Evolutionary conservation across 2,113 vertebrate genomes (phyloP), one percentile per base, ranked within the genome.

Genomic region (Symphodus melops): DNA sequence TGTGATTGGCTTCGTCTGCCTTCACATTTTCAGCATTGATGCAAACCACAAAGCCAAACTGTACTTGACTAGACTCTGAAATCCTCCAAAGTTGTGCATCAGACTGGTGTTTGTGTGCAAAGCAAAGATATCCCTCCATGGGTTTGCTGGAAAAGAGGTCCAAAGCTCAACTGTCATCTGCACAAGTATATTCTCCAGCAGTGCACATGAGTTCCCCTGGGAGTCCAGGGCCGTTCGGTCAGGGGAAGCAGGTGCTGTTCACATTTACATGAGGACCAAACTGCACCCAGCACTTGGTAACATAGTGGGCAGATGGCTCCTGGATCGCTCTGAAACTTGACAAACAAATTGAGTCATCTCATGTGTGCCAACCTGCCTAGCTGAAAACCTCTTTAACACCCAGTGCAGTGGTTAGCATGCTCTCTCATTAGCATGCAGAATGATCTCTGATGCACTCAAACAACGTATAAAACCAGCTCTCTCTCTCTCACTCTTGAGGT

Each of bases 251-350:
- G 44, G 62, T 79, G 62, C 62, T 61, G 69, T 37, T 46, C 37
- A 25, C 23, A 39, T 69, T 42, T 69, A 21, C 61, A 76, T 68
- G 49, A 68, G 49, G 42, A 56, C 49, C 49, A 33, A 51, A 59
- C 41, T 39, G 36, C 41, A 25, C 28, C 68, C 51, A 13, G 42
- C 57, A 51, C 51, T 60, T 28, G 13, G 20, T 39, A 55, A 55
- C 61, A 60, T 39, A 28, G 14, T 17, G 39, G 72, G 56, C 62
- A 60, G 76, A 66, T 65, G 61, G 52, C 23, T 4, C 41, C 41
- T 4, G 9, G 41, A 2, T 42, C 10, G 14, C 36, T 57, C 41
- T 72, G 42, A 21, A 54, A 59, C 8, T 23, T 57, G 2, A 48
- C 9, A 2, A 10, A 41, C 11, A 11, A 9, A 41, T 41, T 41